Evolutionary conservation across 2,797 vertebrate species (phyloP), one percentile per base, ranked within the genome.

Genomic region (Liasis olivaceus): DNA sequence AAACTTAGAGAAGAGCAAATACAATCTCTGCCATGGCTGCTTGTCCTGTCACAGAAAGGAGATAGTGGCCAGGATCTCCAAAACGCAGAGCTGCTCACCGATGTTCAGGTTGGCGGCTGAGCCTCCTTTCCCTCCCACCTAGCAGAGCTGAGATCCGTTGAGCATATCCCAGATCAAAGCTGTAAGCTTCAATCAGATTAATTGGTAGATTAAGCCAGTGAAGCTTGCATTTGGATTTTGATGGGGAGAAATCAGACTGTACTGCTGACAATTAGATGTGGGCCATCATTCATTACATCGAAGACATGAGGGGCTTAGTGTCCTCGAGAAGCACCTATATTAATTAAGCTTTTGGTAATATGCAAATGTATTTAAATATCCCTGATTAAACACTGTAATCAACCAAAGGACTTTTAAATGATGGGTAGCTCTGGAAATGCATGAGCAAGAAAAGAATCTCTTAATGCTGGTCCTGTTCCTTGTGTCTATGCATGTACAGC

Each of bases 321-420:
- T 9, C 13, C 54, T 28, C 85, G 36, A 64, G 36, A 85, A 56
- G 20, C 28, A 31, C 28, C 28, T 51, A 14, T 42, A 59, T 42
- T 17, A 11, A 91, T 66, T 22, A 51, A 85, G 17, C 5, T 66
- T 91, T 63, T 15, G 13, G 28, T 20, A 87, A 42, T 58, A 62
- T 88, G 58, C 56, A 91, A 87, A 59, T 42, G 3, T 36, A 91
- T 91, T 91, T 91, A 59, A 87, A 59, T 60, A 17, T 88, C 66
- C 47, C 60, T 87, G 64, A 60, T 87, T 66, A 62, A 28, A 87
- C 11, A 7, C 13, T 26, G 28, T 60, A 91, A 85, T 36, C 22
- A 72, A 59, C 54, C 13, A 51, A 72, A 87, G 59, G 11, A 13
- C 14, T 17, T 69, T 87, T 47, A 59, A 72, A n/a, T 1, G 22